Base-by-base conservation (phyloP, 2,113 vertebrate genomes). In the Spilogale gracilis region DNA sequence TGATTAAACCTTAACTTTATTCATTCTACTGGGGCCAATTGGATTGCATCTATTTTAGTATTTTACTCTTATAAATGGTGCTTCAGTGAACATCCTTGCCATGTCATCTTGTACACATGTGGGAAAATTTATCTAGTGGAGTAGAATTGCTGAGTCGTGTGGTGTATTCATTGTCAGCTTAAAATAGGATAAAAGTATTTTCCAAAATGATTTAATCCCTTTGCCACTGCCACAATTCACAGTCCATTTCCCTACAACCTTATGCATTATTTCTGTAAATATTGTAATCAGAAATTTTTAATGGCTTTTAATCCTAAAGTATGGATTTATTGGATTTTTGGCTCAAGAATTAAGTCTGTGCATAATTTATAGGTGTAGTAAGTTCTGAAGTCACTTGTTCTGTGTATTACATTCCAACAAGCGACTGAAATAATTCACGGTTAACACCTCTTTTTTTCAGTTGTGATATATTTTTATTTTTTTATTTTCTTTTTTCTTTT, bases 241-340 rank as follows among this genome's bases (percentile, higher is more conserved):
- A 38, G 17, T 86, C 74, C 5, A 54, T 80, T 96, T 52, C 45
- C 21, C 14, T 48, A 67, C 32, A 91, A 16, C 27, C 7, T 89
- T 73, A 58, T 84, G 56, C 18, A 27, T 95, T 88, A 67, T 94
- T 96, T 93, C 20, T 84, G 20, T 91, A 88, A 96, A 71, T 89
- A 76, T 21, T 71, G 1, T 67, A 58, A 83, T 79, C 30, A 88
- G 60, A 87, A 89, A 74, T 60, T 91, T 93, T 48, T 61, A 50
- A 58, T 95, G 58, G 38, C 38, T 81, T 93, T 81, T 91, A 82
- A 18, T 58, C 18, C 14, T 78, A 58, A 81, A 83, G 21, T 73
- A 43, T 30, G 12, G 91, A 50, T 12, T 74, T 78, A 67, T 6
- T 81, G 79, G 74, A 32, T 25, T 79, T 82, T 74, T 43, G 63